A percentile compares a stretch with the other conserved stretches of the same genome.
Conservation (phyloP, 1,140 invertebrate species). For the Drosophila nasuta region DNA sequence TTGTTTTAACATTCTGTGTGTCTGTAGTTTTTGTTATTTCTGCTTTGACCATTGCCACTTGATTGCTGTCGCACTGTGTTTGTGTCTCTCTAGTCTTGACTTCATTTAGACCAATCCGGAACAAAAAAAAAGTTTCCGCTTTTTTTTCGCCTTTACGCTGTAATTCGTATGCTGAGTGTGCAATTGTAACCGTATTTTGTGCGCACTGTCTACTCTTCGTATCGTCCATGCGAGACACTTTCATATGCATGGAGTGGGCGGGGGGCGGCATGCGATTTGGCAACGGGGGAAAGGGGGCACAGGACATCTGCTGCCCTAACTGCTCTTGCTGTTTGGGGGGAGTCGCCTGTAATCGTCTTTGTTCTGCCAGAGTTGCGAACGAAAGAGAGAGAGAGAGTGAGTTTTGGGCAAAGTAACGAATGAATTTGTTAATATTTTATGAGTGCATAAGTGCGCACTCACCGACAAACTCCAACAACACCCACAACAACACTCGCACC, state of each 20-base stretch:
- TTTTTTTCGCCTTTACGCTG: constrained; percentile 77
- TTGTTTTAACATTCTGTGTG: constrained; percentile 67
- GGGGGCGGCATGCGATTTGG: background rate
- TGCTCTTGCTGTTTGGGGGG: constrained; percentile 16
- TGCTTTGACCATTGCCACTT: constrained; percentile 58
- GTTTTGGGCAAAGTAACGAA: constrained; percentile 82
- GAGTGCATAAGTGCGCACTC: constrained; percentile 83
- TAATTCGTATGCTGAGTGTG: constrained; percentile 83
- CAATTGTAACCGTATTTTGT: constrained; percentile 81
- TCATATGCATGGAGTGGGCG: constrained; percentile 63
- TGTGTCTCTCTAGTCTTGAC: constrained; percentile 44
- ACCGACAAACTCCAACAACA: constrained; percentile 41
- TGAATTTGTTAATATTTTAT: constrained; percentile 84
- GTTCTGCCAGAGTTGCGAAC: constrained; percentile 68
- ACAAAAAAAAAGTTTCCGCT: constrained; percentile 7
- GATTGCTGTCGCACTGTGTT: constrained; percentile 76
- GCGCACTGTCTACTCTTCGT: constrained; percentile 16
- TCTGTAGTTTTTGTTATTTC: constrained; percentile 65
- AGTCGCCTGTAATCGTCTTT: constrained; percentile 72
- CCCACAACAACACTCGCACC: constrained; percentile 7
- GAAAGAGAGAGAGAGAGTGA: constrained; percentile 9
- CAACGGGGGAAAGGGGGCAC: background rate
- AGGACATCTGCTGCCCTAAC: constrained; percentile 57
- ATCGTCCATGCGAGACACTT: constrained; percentile 69
- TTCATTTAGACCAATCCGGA: constrained; percentile 56